These are phyloP conservation scores for Dromococcyx pavoninus DNA, from an alignment of 2,797 vertebrate species.

Conservation along the genomic window DNA sequence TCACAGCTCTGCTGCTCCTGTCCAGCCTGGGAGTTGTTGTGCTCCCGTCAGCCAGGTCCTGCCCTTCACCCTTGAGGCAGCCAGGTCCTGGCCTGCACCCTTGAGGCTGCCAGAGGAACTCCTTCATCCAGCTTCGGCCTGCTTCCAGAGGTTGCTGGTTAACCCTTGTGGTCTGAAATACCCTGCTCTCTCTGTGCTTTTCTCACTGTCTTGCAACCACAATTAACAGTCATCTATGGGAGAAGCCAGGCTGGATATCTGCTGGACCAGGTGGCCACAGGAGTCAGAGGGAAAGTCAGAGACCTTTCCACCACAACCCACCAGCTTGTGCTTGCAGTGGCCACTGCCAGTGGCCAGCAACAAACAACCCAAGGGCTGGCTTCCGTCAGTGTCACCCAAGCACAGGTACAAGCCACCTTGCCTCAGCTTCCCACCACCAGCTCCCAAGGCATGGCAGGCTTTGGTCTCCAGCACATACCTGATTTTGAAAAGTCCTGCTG, in stretches of 20 bases:
- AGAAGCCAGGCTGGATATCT: not conserved
- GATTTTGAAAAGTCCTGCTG: not conserved
- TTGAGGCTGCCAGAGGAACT: not conserved
- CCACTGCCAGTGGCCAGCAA: too few relatives aligned
- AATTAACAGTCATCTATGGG: not conserved
- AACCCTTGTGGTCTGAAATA: not conserved
- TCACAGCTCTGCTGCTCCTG: not conserved
- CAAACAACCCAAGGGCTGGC: not conserved
- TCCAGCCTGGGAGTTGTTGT: not conserved
- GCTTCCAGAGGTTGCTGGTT: not conserved
- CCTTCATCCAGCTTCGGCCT: not conserved
- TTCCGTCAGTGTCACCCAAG: too few relatives aligned
- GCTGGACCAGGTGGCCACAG: too few relatives aligned
- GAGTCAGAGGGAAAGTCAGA: rapidly evolving
- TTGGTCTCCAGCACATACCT: not conserved
- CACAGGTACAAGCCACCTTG: not conserved
- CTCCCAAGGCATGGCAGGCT: not conserved
- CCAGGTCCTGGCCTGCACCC: not conserved
- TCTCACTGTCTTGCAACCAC: not conserved
- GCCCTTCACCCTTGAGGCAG: not conserved
- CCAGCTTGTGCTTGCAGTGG: not conserved
- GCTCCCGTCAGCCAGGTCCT: too few relatives aligned
- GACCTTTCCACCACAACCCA: rapidly evolving
- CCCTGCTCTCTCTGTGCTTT: not conserved
- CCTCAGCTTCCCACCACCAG: not conserved